Evolutionary conservation across 2,888 invertebrate species (phyloP).

Genomic region (Helobdella robusta): DNA sequence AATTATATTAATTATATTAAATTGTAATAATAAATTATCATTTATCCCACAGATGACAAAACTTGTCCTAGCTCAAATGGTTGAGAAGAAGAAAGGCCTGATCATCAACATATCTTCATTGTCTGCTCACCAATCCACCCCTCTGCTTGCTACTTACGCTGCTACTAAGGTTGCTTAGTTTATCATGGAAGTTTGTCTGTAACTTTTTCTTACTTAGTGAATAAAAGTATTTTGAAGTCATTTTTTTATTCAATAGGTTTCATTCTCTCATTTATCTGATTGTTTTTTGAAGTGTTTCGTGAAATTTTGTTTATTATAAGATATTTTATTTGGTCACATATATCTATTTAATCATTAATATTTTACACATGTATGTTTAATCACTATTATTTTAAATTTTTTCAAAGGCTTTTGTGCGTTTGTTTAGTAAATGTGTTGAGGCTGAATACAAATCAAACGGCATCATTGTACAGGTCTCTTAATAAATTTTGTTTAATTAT

Average conservation of each 20-base stretch:
- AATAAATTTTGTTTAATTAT: not conserved
- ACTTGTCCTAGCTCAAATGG: conserved; percentile 66
- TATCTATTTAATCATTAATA: not conserved
- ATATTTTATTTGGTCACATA: not conserved
- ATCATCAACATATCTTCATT: conserved; percentile 82
- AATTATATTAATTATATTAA: not conserved
- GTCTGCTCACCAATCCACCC: conserved; percentile 68
- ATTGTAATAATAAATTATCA: not conserved
- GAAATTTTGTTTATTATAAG: not conserved
- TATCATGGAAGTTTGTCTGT: not conserved
- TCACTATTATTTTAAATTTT: conserved; percentile 26
- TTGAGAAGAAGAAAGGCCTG: conserved; percentile 59
- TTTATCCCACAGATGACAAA: conserved; percentile 60
- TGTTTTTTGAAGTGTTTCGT: not conserved
- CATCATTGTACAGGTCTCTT: conserved; percentile 45
- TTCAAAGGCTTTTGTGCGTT: conserved; percentile 43
- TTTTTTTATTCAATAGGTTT: not conserved
- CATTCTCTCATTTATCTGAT: not conserved
- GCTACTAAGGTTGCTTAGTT: conserved; percentile 65
- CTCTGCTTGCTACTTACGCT: conserved; percentile 73
- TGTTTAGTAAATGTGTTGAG: conserved; percentile 45
- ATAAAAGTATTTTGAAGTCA: not conserved
- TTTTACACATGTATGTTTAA: not conserved
- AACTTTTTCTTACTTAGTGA: not conserved
- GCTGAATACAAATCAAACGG: conserved; percentile 48